Evolutionary conservation across 2,888 invertebrate species (phyloP).

Genomic region (Julus scandinavius): DNA sequence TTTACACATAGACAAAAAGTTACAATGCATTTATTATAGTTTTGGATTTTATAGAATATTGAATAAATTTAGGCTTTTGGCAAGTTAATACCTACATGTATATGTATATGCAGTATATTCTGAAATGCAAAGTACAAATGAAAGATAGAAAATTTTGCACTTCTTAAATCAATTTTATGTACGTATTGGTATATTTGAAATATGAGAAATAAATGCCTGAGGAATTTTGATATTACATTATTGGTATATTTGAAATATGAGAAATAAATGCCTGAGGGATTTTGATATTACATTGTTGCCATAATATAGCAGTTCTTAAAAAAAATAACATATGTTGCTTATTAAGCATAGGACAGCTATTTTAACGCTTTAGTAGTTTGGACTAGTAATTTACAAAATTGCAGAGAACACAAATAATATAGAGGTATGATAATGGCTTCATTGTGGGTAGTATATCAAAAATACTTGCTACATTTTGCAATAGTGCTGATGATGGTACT

Average conservation of each 20-base stretch:
- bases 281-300: not conserved
- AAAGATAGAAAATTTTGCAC: not conserved
- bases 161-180: not conserved
- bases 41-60: not conserved
- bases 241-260: not conserved
- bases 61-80: not conserved
- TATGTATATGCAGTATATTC: not conserved
- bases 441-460: no score
- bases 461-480: no score
- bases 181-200: not conserved
- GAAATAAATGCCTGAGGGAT: not conserved
- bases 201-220: not conserved
- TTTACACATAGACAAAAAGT: not conserved
- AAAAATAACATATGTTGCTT: no score
- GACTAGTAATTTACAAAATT: no score
- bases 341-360: no score
- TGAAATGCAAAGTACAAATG: not conserved
- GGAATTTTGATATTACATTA: not conserved
- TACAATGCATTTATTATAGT: not conserved
- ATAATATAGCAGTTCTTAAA: no score
- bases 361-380: no score
- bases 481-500: no score
- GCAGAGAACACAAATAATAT: no score
- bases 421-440: no score
- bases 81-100: not conserved